These are phyloP conservation scores for Homarus americanus DNA, from an alignment of 1,140 invertebrate species.

Conservation along the genomic window DNA sequence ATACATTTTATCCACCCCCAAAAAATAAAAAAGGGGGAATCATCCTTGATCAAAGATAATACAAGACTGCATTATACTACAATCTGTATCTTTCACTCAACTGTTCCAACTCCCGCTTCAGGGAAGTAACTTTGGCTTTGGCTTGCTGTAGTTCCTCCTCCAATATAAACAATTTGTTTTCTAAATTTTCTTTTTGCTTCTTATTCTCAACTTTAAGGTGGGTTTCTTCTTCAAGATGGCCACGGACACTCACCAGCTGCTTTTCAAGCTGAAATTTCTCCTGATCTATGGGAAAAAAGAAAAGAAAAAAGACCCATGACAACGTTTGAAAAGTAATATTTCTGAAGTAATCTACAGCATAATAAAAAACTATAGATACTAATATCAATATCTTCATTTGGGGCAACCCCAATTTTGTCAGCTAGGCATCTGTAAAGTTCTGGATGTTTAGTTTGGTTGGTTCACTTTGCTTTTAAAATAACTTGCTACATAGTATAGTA, in stretches of 20 bases:
- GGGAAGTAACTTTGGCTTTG: conserved; percentile 38
- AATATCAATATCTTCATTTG: too few relatives aligned
- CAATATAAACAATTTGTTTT: conserved; percentile 18
- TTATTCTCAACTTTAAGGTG: conserved; percentile 25
- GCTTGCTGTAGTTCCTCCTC: conserved; percentile 38
- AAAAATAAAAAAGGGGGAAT: not conserved
- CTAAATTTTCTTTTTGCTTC: conserved; percentile 30
- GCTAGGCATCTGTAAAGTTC: too few relatives aligned
- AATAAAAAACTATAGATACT: too few relatives aligned
- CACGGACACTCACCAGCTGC: conserved; percentile 23
- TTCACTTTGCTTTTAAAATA: too few relatives aligned
- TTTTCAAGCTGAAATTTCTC: conserved; percentile 59
- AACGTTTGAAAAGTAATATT: too few relatives aligned
- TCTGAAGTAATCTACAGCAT: too few relatives aligned
- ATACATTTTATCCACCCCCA: not conserved
- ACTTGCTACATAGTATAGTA: too few relatives aligned
- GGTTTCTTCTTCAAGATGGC: conserved; percentile 51
- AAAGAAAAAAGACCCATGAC: too few relatives aligned
- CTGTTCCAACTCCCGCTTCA: conserved; percentile 54
- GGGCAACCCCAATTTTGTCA: too few relatives aligned
- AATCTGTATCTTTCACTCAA: not conserved
- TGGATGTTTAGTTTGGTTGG: too few relatives aligned
- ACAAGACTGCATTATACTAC: not conserved
- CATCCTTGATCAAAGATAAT: too few relatives aligned
- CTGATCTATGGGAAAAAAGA: conserved; percentile 36